These are phyloP conservation scores for Pipistrellus pygmaeus DNA, from an alignment of 2,797 vertebrate species.

Conservation along the genomic window DNA sequence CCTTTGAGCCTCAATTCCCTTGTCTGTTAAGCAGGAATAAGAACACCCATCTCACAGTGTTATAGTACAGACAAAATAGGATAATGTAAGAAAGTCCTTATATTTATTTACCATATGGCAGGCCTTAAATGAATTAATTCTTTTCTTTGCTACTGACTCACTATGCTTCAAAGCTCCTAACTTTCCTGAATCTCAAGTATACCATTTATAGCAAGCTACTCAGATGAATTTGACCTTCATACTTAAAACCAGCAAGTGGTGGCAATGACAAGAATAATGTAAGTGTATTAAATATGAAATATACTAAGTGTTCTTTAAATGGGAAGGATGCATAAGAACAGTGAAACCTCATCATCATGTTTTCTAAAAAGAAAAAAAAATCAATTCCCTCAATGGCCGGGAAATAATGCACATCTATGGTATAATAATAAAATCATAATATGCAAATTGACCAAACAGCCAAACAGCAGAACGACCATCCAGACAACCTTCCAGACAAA, in stretches of 20 bases:
- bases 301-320: constrained; percentile 7
- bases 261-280: neutral
- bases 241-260: constrained; percentile 13
- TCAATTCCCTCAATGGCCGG: neutral
- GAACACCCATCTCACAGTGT: neutral
- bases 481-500: too few species aligned
- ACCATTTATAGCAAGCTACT: neutral
- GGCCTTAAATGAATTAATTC: neutral
- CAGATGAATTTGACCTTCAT: neutral
- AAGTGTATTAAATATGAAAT: constrained; percentile 11
- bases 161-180: neutral
- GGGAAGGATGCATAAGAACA: neutral
- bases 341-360: neutral
- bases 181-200: constrained; percentile 45
- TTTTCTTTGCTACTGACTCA: constrained; percentile 6
- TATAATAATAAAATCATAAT: too few species aligned
- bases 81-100: neutral
- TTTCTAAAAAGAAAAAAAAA: neutral
- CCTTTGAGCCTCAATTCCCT: neutral
- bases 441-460: too few species aligned
- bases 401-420: neutral
- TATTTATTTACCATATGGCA: neutral
- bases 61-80: constrained; percentile 1
- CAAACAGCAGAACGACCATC: too few species aligned
- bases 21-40: neutral